Base-by-base conservation (phyloP, 2,797 vertebrate species). In the Rousettus madagascariensis region DNA sequence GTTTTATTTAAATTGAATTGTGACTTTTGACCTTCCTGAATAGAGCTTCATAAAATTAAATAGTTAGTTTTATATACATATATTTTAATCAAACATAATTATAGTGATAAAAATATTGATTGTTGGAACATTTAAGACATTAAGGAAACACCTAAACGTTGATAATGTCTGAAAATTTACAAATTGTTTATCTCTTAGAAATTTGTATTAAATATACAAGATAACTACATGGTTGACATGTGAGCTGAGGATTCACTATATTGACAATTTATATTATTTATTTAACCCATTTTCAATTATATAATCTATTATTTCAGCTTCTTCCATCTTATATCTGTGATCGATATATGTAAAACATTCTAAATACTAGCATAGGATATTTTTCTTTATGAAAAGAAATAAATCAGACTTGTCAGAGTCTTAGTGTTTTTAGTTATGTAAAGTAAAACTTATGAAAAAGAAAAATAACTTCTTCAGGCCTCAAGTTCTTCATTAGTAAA, bases 331-430 rank as follows among this genome's bases (percentile, higher is more conserved):
- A 26, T 0, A 2, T 94, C 93, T 97, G 74, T 95, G 94, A 96
- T 96, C 85, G 75, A 75, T 91, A 87, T 91, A 96, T 96, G 77
- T 91, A 97, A 97, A 96, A 92, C 19, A 79, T 63, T 96, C 5
- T 86, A 95, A 97, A 97, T 98, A 92, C 96, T 97, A 90, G 38
- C 38, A 63, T 53, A 93, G 59, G 26, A 0, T 92, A 94, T 96
- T 95, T 96, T 94, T 96, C n/a, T 97, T 80, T 97, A 90, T 93
- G 43, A 77, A 86, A 74, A 97, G 78, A 97, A 97, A 82, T 93
- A 87, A 83, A 82, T 69, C 91, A n/a, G 95, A 94, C 33, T 96
- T 74, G 89, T 72, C 22, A 65, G 0, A 89, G 41, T 46, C 72
- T 95, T 92, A 87, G 46, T 57, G 78, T 93, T 92, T 88, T 66